Evolutionary conservation across 1,140 invertebrate species (phyloP).

Genomic region (Bombus soroeensis): DNA sequence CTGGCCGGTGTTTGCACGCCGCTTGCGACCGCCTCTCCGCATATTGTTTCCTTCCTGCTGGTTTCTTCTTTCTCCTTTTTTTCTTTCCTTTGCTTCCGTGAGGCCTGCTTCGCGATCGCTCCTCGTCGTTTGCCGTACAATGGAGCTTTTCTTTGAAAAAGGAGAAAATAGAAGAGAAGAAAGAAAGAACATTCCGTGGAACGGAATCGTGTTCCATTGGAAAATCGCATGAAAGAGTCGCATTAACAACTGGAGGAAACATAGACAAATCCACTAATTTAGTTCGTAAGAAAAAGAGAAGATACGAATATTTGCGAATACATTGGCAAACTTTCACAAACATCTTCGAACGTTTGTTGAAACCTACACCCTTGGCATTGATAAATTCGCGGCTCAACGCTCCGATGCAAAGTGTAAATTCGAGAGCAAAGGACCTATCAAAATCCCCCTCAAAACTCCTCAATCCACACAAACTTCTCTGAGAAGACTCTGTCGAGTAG

Average conservation of each 20-base stretch:
- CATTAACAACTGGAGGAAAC: too few species aligned
- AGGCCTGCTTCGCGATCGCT: neutral
- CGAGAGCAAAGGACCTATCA: neutral
- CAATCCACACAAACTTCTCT: neutral
- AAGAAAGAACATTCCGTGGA: neutral
- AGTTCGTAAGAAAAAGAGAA: neutral
- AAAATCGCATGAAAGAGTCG: neutral
- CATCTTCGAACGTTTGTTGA: too few species aligned
- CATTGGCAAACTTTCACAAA: too few species aligned
- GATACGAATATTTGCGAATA: neutral
- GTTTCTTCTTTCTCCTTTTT: slow-evolving; percentile 41
- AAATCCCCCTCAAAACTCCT: neutral
- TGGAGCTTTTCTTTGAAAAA: slow-evolving; percentile 1
- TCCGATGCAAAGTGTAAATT: neutral
- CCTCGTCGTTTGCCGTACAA: neutral
- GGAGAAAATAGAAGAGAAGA: neutral
- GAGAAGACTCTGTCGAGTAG: neutral
- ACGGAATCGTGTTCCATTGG: neutral
- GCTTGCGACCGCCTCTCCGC: slow-evolving; percentile 19
- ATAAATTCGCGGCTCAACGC: neutral
- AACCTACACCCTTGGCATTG: neutral
- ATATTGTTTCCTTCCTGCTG: slow-evolving; percentile 48
- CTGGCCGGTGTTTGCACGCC: slow-evolving; percentile 57
- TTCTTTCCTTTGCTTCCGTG: neutral
- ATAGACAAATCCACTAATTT: neutral